phyloP scores from a whole-genome alignment of 1,140 invertebrate genomes.

The Aphaenogaster ashmeadi region DNA sequence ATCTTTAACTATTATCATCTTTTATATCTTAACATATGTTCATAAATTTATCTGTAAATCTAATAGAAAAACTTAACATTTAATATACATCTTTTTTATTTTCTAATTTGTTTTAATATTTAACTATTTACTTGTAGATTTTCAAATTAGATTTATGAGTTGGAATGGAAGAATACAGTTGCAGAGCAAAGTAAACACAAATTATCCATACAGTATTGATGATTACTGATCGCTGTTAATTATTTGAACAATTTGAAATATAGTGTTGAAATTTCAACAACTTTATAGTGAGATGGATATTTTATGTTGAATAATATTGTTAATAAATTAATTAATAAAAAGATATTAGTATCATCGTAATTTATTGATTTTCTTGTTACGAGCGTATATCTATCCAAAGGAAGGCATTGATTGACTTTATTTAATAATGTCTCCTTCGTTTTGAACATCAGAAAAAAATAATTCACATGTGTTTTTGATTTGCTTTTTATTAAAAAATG shows the following conservation, averaged over 20 bases:
- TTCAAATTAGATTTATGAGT: conserved; percentile 9
- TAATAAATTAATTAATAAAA: conserved; percentile 49
- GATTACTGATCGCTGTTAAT: neutral
- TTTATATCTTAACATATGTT: neutral
- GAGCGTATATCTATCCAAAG: too few species aligned
- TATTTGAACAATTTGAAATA: conserved; percentile 24
- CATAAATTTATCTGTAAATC: conserved; percentile 5
- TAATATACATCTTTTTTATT: neutral
- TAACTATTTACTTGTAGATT: neutral
- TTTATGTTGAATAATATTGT: conserved; percentile 48
- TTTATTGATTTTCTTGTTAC: conserved; percentile 30
- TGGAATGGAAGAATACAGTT: neutral
- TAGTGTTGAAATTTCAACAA: conserved; percentile 11
- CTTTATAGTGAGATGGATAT: conserved; percentile 31
- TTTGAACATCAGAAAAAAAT: neutral
- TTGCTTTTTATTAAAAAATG: neutral
- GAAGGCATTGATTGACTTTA: neutral
- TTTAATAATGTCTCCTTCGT: neutral
- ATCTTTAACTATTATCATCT: neutral
- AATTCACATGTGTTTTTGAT: neutral
- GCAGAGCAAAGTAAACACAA: conserved; percentile 17
- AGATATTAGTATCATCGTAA: neutral
- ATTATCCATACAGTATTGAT: conserved; percentile 27
- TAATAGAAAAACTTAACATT: neutral
- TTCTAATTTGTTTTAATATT: neutral